A percentile compares a stretch with the other conserved stretches of the same genome.
phyloP scores from a whole-genome alignment of 2,113 vertebrate genomes.

The Cyphomyrus plagiostoma region DNA sequence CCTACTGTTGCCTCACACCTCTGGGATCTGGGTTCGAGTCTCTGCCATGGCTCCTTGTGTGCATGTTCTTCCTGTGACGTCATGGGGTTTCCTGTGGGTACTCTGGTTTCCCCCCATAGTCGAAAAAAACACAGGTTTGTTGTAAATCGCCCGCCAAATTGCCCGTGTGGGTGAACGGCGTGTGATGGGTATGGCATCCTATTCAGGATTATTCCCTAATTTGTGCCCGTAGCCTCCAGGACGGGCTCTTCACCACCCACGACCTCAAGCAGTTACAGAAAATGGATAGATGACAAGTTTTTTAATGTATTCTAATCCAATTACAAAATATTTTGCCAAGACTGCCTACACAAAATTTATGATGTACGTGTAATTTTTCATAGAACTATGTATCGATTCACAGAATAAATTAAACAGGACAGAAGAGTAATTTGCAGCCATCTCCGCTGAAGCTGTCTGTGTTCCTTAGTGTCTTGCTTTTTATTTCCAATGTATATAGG shows the following conservation, averaged over 20 bases:
- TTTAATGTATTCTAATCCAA: no score
- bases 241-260: no score
- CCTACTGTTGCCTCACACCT: neutral
- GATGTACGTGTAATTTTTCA: neutral
- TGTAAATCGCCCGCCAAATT: neutral
- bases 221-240: no score
- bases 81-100: no score
- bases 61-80: neutral
- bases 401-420: neutral
- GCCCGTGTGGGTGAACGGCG: neutral
- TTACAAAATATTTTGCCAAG: neutral
- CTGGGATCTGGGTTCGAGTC: neutral
- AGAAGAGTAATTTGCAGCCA: neutral
- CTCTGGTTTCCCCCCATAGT: no score
- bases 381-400: neutral
- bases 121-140: neutral
- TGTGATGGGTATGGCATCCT: neutral
- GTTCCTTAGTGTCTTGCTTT: constrained; percentile 22
- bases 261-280: no score
- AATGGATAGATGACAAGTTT: no score
- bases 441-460: neutral
- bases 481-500: constrained; percentile 56
- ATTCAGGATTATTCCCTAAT: neutral
- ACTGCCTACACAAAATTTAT: neutral
- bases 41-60: neutral